Conservation (phyloP, 1,140 invertebrate genomes). For the Colletes gigas region DNA sequence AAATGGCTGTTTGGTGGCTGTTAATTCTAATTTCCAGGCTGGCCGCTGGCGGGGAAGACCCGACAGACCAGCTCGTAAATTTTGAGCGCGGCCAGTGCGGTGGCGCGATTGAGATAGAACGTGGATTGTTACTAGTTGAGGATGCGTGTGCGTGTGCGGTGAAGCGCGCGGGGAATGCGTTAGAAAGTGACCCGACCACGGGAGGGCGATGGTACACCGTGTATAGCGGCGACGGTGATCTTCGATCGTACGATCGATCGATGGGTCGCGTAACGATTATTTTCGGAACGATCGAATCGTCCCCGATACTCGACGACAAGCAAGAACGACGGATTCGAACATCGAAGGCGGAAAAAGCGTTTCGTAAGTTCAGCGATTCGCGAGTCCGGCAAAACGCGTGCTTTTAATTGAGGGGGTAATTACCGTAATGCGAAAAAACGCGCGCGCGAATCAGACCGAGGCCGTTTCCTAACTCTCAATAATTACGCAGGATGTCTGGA, state of each 20-base stretch:
- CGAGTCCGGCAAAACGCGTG: neutral
- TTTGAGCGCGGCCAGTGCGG: slow-evolving; percentile 2
- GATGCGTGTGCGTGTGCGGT: neutral
- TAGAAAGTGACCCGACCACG: slow-evolving; percentile 7
- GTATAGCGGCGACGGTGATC: neutral
- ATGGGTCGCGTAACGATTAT: too few relatives aligned
- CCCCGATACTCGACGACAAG: too few relatives aligned
- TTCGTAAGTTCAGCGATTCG: slow-evolving; percentile 18
- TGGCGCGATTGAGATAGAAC: slow-evolving; percentile 9
- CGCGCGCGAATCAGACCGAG: slow-evolving; percentile 44
- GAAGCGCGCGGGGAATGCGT: slow-evolving; percentile 7
- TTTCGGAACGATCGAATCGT: too few relatives aligned
- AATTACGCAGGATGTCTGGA: slow-evolving; percentile 40
- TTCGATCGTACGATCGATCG: neutral
- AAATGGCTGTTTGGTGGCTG: too few relatives aligned
- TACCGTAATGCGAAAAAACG: slow-evolving; percentile 19
- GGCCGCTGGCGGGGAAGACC: neutral
- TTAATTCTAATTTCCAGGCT: too few relatives aligned
- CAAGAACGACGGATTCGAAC: too few relatives aligned
- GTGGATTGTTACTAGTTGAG: neutral
- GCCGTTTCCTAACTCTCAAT: slow-evolving; percentile 40
- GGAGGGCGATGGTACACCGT: neutral
- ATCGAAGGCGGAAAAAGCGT: neutral
- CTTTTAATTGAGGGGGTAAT: slow-evolving; percentile 38
- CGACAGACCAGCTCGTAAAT: slow-evolving; percentile 17